phyloP scores from a whole-genome alignment of 2,888 invertebrate genomes.

The Stenodera caucasica region DNA sequence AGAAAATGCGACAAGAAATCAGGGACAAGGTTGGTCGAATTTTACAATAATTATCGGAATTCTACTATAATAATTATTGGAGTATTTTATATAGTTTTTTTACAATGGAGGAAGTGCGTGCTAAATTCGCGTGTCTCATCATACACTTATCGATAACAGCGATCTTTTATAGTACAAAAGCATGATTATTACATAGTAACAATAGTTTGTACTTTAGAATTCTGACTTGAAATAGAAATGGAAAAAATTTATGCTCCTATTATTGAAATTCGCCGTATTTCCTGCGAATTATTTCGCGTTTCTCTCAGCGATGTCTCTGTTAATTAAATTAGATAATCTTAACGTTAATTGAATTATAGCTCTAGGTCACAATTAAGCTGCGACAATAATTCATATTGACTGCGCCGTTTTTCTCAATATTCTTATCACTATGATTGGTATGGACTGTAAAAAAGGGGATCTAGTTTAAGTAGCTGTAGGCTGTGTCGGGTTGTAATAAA shows the following conservation, averaged over 20 bases:
- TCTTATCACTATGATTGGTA: background rate
- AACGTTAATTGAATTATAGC: background rate
- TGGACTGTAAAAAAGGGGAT: background rate
- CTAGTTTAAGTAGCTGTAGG: slow-evolving; percentile 17
- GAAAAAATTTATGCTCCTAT: too few relatives aligned
- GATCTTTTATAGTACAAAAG: background rate
- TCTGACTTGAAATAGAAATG: too few relatives aligned
- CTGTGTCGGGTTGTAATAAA: slow-evolving; percentile 31
- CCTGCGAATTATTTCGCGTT: background rate
- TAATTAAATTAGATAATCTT: background rate
- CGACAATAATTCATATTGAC: too few relatives aligned
- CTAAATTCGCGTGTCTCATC: background rate
- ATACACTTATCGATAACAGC: background rate
- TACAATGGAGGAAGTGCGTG: background rate
- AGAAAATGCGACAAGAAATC: slow-evolving; percentile 99
- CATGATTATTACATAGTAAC: background rate
- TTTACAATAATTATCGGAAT: too few relatives aligned
- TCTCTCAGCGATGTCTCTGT: background rate
- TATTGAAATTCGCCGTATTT: too few relatives aligned
- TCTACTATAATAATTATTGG: too few relatives aligned
- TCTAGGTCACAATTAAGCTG: background rate
- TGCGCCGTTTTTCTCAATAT: too few relatives aligned
- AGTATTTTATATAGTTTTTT: too few relatives aligned
- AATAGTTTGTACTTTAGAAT: background rate
- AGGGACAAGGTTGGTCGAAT: slow-evolving; percentile 94